Percentiles rank a stretch among this genome's conserved stretches.
These are phyloP conservation scores for Gila orcuttii DNA, from an alignment of 2,113 vertebrate species.

Conservation along the genomic window DNA sequence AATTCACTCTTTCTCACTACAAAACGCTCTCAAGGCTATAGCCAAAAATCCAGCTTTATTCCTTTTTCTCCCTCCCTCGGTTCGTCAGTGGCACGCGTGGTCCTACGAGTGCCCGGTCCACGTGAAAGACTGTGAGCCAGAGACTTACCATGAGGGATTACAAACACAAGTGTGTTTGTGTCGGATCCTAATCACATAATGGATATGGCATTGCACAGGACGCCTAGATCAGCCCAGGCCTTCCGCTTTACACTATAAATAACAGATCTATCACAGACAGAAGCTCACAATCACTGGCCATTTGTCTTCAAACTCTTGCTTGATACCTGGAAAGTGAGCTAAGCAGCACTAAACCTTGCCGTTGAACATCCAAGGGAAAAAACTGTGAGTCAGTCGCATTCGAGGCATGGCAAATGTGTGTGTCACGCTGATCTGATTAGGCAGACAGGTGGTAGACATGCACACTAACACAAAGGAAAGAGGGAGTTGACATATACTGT, in stretches of 20 bases:
- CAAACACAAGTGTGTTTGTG: conserved; percentile 59
- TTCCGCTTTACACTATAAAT: conserved; percentile 72
- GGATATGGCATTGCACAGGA: conserved; percentile 69
- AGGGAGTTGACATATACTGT: conserved; percentile 3
- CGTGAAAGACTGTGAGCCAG: conserved; percentile 62
- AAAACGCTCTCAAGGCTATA: too few relatives aligned
- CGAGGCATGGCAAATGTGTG: background rate
- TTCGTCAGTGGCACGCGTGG: conserved; percentile 12
- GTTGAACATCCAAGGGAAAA: background rate
- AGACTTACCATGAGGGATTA: conserved; percentile 71
- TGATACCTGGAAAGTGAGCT: background rate
- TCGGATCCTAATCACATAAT: conserved; percentile 79
- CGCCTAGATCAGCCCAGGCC: conserved; percentile 68
- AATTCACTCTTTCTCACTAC: background rate
- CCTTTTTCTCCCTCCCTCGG: background rate
- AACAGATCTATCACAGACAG: conserved; percentile 58
- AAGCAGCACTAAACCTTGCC: background rate
- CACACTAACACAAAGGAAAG: conserved; percentile 16
- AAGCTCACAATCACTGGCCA: background rate
- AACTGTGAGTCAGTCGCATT: background rate
- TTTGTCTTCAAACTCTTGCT: background rate
- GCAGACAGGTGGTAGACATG: conserved; percentile 25
- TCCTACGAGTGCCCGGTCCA: conserved; percentile 50
- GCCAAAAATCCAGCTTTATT: background rate
- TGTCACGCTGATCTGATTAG: conserved; percentile 13